Evolutionary conservation across 2,113 vertebrate genomes (phyloP).

Genomic region (Prietella phreatophila): DNA sequence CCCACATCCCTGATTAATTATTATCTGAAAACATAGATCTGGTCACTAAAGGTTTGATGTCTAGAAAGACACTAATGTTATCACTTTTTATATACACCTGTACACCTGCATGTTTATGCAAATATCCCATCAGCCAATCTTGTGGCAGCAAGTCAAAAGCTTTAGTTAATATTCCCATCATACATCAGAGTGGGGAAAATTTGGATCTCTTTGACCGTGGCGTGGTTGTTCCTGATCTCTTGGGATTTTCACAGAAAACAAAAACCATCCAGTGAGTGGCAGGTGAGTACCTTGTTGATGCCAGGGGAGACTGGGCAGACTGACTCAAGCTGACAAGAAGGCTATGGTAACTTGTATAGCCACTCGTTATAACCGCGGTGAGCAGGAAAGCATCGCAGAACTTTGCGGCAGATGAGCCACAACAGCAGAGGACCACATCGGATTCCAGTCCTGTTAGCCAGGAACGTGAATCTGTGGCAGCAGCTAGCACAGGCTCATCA

Average conservation of each 20-base stretch:
- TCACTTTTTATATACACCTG: background rate
- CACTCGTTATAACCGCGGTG: background rate
- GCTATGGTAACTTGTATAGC: background rate
- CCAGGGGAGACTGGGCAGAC: background rate
- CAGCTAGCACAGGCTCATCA: background rate
- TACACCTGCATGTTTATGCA: background rate
- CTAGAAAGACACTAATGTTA: background rate
- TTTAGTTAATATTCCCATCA: background rate
- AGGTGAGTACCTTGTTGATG: background rate
- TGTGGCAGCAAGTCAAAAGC: background rate
- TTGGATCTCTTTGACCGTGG: too few relatives aligned
- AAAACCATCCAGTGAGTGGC: background rate
- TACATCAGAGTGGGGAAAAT: background rate
- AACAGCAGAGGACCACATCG: background rate
- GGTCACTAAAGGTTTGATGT: background rate
- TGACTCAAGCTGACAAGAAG: background rate
- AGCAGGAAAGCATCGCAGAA: background rate
- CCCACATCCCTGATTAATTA: background rate
- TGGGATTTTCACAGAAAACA: background rate
- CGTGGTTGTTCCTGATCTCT: background rate
- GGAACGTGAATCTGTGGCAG: background rate
- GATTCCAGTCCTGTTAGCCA: background rate
- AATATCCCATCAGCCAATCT: background rate
- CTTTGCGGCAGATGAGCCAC: background rate
- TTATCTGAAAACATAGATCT: background rate